A percentile compares a stretch with the other conserved stretches of the same genome.
Evolutionary conservation across 92 coral and sea anemone species (phyloP).

Genomic region (Actinostola sp.): DNA sequence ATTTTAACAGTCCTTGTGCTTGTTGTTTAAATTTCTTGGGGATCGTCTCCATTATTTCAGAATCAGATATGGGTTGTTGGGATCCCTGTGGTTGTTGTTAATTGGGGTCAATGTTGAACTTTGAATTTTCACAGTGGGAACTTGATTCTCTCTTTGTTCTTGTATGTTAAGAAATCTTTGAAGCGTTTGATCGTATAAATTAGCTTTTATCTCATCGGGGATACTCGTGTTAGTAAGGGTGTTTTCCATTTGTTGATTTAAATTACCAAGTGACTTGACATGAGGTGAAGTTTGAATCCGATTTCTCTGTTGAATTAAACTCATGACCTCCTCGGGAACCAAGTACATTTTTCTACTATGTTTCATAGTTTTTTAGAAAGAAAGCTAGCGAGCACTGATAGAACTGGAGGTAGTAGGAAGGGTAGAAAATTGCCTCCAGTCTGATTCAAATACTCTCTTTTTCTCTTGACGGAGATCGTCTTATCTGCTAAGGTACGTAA

Average conservation of each 20-base stretch:
- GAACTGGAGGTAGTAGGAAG: too few relatives aligned
- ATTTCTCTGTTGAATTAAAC: conserved; percentile 26
- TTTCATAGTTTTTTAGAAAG: too few relatives aligned
- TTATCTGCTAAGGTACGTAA: conserved; percentile 23
- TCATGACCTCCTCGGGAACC: conserved; percentile 9
- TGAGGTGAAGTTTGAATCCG: conserved; percentile 18
- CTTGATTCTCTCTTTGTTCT: conserved; percentile 16
- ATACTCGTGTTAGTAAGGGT: neutral
- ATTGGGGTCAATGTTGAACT: too few relatives aligned
- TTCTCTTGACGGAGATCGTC: conserved; percentile 8
- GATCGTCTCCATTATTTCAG: conserved; percentile 12
- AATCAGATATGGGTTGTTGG: neutral
- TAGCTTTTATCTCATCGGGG: conserved; percentile 4
- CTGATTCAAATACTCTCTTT: conserved; percentile 5
- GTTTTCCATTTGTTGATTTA: conserved; percentile 22
- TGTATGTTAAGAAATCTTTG: conserved; percentile 33
- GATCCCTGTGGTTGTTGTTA: neutral
- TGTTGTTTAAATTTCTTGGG: conserved; percentile 24
- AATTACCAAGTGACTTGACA: neutral
- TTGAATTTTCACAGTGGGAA: conserved; percentile 35
- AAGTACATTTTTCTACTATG: too few relatives aligned
- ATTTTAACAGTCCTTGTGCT: conserved; percentile 11
- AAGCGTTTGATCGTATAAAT: conserved; percentile 25
- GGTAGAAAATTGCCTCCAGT: too few relatives aligned
- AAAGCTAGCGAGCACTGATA: too few relatives aligned